A percentile compares a stretch with the other conserved stretches of the same genome.
Evolutionary conservation across 2,113 vertebrate genomes (phyloP).

Genomic region (Octodon degus): DNA sequence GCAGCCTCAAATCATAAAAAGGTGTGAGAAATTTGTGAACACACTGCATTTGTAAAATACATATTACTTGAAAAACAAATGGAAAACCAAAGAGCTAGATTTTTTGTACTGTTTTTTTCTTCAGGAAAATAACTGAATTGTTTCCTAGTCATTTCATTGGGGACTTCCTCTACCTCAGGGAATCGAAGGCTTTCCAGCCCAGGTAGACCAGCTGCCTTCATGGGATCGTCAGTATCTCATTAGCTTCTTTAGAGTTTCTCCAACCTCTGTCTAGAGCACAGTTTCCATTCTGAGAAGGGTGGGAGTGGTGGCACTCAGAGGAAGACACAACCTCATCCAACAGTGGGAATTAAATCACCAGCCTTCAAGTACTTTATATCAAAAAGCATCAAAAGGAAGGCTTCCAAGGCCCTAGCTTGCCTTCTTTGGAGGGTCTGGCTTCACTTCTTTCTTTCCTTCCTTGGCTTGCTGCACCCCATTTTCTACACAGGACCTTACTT

Average conservation of each 20-base stretch:
- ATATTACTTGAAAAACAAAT: not conserved
- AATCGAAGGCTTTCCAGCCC: not conserved
- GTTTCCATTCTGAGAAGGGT: not conserved
- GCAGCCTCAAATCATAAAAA: not conserved
- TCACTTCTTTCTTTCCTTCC: not conserved
- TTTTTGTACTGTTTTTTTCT: not conserved
- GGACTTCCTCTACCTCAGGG: not conserved
- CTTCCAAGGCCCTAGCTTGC: not conserved
- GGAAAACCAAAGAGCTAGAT: not conserved
- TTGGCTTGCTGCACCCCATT: not conserved
- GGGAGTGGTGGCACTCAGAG: not conserved
- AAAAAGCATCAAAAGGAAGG: not conserved
- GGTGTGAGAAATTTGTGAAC: not conserved
- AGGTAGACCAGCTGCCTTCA: not conserved
- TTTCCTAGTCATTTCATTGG: not conserved
- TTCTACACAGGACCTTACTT: not conserved
- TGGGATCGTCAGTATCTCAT: not conserved
- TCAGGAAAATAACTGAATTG: not conserved
- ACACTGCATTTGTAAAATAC: constrained; percentile 25
- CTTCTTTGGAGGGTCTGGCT: not conserved
- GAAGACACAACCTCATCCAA: not conserved
- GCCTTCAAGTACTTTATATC: not conserved
- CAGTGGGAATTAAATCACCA: not conserved
- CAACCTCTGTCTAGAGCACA: not conserved
- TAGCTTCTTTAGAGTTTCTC: not conserved